phyloP scores from a whole-genome alignment of 2,113 vertebrate species.

The Seriola quinqueradiata region DNA sequence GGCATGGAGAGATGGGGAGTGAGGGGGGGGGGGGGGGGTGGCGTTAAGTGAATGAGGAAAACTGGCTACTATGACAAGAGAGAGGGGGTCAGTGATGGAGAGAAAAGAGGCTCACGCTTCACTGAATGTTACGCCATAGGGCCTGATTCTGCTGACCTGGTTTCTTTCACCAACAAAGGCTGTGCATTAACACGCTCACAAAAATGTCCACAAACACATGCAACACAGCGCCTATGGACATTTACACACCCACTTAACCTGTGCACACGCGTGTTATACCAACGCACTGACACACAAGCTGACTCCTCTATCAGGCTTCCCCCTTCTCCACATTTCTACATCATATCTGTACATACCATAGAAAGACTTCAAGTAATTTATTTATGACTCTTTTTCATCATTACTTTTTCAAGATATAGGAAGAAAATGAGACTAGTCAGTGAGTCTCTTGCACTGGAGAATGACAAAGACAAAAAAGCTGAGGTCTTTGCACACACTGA shows the following conservation, averaged over 20 bases:
- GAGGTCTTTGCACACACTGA: background rate
- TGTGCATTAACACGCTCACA: conserved; percentile 54
- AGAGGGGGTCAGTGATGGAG: conserved; percentile 42
- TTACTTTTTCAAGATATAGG: background rate
- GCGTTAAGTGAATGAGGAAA: conserved; percentile 45
- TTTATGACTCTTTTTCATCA: background rate
- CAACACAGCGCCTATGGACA: conserved; percentile 41
- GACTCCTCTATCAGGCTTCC: background rate
- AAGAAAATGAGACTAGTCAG: background rate
- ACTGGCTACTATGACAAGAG: conserved; percentile 33
- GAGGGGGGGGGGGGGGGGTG: background rate
- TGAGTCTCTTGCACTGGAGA: background rate
- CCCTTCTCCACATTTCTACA: background rate
- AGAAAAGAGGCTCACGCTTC: conserved; percentile 57
- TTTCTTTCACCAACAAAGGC: conserved; percentile 76
- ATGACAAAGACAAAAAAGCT: background rate
- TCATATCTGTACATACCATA: background rate
- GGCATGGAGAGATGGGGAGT: conserved; percentile 1
- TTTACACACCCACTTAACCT: conserved; percentile 64
- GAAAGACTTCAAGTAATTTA: background rate
- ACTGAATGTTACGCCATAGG: conserved; percentile 61
- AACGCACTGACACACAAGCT: conserved; percentile 25
- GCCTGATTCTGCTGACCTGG: conserved; percentile 79
- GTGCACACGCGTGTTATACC: conserved; percentile 17
- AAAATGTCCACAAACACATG: conserved; percentile 25